A percentile compares a stretch with the other conserved stretches of the same genome.
These are phyloP conservation scores for Spheniscus humboldti DNA, from an alignment of 2,797 vertebrate species.

Conservation along the genomic window DNA sequence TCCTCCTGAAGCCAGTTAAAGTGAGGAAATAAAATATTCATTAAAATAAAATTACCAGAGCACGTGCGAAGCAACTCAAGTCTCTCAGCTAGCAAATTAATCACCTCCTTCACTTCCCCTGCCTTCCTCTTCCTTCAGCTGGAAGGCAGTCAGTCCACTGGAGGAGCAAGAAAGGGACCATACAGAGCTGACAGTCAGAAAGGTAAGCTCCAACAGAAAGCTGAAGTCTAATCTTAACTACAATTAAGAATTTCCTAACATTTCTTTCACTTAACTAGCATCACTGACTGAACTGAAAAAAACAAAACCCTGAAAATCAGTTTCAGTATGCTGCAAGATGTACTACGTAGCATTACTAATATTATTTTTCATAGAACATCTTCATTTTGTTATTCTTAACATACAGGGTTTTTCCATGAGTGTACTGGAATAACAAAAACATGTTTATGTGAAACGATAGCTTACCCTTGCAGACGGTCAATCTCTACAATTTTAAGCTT, in stretches of 20 bases:
- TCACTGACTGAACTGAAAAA: neutral
- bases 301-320: neutral
- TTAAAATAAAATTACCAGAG: neutral
- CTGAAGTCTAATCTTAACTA: neutral
- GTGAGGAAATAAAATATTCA: neutral
- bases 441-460: neutral
- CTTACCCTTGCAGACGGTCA: neutral
- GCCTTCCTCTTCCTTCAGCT: neutral
- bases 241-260: neutral
- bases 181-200: neutral
- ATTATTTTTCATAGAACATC: neutral
- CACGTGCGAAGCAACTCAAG: accelerated
- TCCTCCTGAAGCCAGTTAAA: neutral
- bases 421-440: neutral
- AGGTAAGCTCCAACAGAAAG: neutral
- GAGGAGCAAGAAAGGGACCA: neutral
- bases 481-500: neutral
- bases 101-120: too few relatives aligned
- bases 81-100: neutral
- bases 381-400: neutral
- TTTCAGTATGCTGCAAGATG: neutral
- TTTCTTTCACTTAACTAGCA: neutral
- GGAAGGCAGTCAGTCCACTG: neutral
- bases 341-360: neutral
- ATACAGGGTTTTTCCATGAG: accelerated